phyloP scores from a whole-genome alignment of 2,797 vertebrate species.

The Enteromius trimaculatus region DNA sequence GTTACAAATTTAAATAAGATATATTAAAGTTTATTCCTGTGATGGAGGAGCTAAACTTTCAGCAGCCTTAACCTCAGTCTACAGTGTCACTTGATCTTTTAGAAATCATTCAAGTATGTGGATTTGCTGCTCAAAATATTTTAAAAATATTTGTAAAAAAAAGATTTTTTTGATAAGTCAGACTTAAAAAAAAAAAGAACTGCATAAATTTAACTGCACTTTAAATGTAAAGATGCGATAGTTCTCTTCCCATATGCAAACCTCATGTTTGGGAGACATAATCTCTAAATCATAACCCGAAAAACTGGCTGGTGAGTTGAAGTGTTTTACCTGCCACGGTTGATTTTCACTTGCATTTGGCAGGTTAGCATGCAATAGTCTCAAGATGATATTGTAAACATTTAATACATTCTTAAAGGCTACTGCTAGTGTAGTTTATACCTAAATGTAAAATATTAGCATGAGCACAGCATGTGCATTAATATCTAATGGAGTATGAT shows the following conservation, averaged over 20 bases:
- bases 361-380: background rate
- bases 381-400: background rate
- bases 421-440: background rate
- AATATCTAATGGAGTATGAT: background rate
- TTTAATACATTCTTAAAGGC: background rate
- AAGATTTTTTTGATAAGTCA: no score
- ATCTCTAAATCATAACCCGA: background rate
- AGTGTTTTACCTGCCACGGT: background rate
- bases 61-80: background rate
- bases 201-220: background rate
- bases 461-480: background rate
- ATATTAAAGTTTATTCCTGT: background rate
- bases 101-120: background rate
- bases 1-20: background rate
- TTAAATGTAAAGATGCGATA: background rate
- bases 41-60: background rate
- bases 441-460: background rate
- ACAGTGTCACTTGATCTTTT: background rate
- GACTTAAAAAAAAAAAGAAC: background rate
- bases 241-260: background rate
- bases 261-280: background rate
- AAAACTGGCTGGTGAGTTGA: background rate
- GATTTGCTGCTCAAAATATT: background rate
- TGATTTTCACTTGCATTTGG: background rate
- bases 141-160: no score